Base-by-base conservation (phyloP, 1,140 invertebrate species). In the Chironomus striatipennis region DNA sequence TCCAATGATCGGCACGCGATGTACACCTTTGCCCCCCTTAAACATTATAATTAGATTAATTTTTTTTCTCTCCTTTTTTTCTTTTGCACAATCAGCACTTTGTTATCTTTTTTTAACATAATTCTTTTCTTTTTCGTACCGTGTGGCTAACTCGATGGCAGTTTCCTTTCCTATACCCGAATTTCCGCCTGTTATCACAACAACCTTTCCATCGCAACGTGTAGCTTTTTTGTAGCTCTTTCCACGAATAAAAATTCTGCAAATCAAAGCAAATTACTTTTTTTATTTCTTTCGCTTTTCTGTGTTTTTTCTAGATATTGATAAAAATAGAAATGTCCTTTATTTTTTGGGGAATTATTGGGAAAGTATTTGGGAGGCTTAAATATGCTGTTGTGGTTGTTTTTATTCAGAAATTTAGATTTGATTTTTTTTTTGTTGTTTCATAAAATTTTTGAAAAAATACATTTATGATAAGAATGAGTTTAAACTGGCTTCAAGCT, bases 131-230 rank as follows among this genome's bases (percentile, higher is more conserved):
- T 18, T 67, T 57, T 70, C 17, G 18, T 70, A 70, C 65, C 65
- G 17, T 70, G 65, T 17, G 2, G 65, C 65, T 24, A 70, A 70
- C 18, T 70, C 65, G 17, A 21, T 18, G 9, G 65, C 65, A 21
- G 65, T 70, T 20, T 70, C 65, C 18, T 70, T 70, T 70, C 65
- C 65, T 20, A 70, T 70, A 9, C 65, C 65, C 17, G 65, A 5
- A 24, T 70, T 70, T 24, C 17, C 88, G 70, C 95, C 95, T 12
- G 95, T 97, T 12, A 97, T 85, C 75, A 97, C 89, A 1, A 90
- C 86, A 7, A 93, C 87, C 86, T 95, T 95, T 0, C 86, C 88
- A 74, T 88, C 84, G 24, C 84, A 83, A 75, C 86, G 78, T 4
- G 85, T 84, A 42, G 80, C 73, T 20, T 80, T 84, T 6, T 79